phyloP scores from a whole-genome alignment of 1,140 invertebrate species.

The Coenobita brevimanus region DNA sequence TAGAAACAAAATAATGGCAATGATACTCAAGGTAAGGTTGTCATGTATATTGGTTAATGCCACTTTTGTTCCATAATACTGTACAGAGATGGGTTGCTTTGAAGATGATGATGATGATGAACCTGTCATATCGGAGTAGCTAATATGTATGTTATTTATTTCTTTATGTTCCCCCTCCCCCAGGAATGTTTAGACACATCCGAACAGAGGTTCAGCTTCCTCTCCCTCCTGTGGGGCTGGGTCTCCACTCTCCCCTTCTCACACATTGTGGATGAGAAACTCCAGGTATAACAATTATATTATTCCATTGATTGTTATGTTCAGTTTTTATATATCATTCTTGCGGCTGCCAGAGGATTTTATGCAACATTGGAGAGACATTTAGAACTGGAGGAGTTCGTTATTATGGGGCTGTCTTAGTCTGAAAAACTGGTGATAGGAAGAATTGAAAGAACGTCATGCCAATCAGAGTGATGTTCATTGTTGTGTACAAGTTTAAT shows the following conservation, averaged over 20 bases:
- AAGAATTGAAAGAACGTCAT: too few relatives aligned
- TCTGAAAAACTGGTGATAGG: too few relatives aligned
- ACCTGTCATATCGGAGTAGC: background rate
- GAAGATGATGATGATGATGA: background rate
- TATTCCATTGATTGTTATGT: background rate
- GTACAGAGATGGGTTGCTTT: too few relatives aligned
- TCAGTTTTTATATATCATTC: too few relatives aligned
- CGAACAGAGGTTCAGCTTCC: slow-evolving; percentile 29
- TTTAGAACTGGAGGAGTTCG: too few relatives aligned
- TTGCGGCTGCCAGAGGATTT: too few relatives aligned
- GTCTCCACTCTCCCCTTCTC: slow-evolving; percentile 3
- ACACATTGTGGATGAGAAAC: slow-evolving; percentile 37
- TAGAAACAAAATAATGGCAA: slow-evolving; percentile 4
- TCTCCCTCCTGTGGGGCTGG: slow-evolving; percentile 50
- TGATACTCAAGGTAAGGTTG: slow-evolving; percentile 15
- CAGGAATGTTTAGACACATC: slow-evolving; percentile 29
- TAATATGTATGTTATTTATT: background rate
- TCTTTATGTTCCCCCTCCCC: background rate
- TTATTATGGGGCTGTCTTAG: too few relatives aligned
- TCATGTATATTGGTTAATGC: too few relatives aligned
- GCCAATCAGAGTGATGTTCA: too few relatives aligned
- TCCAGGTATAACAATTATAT: slow-evolving; percentile 22
- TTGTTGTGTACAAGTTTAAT: too few relatives aligned
- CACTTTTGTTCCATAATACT: too few relatives aligned
- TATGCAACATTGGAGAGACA: too few relatives aligned